These are phyloP conservation scores for Salvelinus alpinus DNA, from an alignment of 2,113 vertebrate genomes.

Conservation along the genomic window DNA sequence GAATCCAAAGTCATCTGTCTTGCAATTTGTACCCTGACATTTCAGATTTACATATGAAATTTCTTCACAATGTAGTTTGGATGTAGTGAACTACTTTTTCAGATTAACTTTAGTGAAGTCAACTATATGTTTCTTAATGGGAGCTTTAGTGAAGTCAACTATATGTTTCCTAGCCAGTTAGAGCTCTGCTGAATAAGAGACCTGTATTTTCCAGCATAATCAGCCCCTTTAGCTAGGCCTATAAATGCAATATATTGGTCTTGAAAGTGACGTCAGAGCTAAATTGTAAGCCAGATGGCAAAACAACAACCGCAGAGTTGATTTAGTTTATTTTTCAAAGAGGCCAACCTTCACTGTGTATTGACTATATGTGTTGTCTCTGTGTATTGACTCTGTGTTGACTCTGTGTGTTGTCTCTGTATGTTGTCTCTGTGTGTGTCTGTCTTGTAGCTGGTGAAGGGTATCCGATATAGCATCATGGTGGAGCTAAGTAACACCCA, in stretches of 20 bases:
- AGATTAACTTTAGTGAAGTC: too few species aligned
- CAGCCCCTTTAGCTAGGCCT: not conserved
- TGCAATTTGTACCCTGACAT: not conserved
- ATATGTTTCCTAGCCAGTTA: not conserved
- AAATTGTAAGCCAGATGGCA: not conserved
- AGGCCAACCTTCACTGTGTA: not conserved
- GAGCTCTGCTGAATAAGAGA: too few species aligned
- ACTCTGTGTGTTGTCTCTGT: too few species aligned
- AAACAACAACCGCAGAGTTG: not conserved
- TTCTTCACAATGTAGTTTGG: too few species aligned
- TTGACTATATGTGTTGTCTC: not conserved
- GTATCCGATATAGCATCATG: constrained; percentile 79
- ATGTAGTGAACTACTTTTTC: too few species aligned
- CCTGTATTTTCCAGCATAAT: not conserved
- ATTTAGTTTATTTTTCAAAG: not conserved
- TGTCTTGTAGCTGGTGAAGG: constrained; percentile 78
- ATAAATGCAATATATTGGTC: not conserved
- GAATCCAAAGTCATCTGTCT: too few species aligned
- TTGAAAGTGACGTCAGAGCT: not conserved
- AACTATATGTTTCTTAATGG: too few species aligned
- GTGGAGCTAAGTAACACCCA: constrained; percentile 78
- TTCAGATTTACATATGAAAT: too few species aligned
- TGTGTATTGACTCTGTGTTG: not conserved
- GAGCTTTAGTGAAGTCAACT: too few species aligned
- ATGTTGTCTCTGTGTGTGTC: not conserved